phyloP scores from a whole-genome alignment of 2,797 vertebrate genomes.

The Semotilus atromaculatus region DNA sequence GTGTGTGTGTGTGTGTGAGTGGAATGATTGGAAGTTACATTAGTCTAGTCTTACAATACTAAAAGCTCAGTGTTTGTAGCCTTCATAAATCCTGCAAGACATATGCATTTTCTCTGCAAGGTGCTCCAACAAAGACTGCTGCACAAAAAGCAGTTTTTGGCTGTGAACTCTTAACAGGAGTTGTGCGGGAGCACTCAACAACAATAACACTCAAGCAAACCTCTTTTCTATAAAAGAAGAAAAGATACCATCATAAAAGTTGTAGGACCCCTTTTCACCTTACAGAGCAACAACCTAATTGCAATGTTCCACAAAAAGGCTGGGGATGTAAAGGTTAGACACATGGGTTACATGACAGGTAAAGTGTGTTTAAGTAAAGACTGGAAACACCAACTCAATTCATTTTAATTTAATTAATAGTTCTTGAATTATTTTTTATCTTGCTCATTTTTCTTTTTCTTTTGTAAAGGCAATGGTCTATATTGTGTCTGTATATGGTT shows the following conservation, averaged over 20 bases:
- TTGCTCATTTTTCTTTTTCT: background rate
- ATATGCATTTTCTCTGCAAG: conserved; percentile 13
- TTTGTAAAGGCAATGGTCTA: background rate
- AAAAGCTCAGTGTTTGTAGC: conserved; percentile 25
- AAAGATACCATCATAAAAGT: background rate
- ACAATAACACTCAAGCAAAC: conserved; percentile 19
- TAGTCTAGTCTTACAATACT: conserved; percentile 7
- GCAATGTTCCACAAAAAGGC: background rate
- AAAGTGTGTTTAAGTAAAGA: background rate
- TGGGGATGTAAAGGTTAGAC: background rate
- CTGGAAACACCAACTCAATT: background rate
- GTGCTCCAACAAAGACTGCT: conserved; percentile 24
- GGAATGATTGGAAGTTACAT: background rate
- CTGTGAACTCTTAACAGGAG: background rate
- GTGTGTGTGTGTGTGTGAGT: background rate
- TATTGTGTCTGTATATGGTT: background rate
- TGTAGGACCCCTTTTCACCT: background rate
- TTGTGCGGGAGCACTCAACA: background rate
- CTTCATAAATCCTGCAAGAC: conserved; percentile 44
- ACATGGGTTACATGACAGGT: background rate
- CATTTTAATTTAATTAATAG: background rate
- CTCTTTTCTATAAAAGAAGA: background rate
- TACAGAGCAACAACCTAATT: background rate
- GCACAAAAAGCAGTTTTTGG: background rate
- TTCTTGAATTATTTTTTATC: background rate